phyloP scores from a whole-genome alignment of 2,113 vertebrate species.

The Hystrix cristata region DNA sequence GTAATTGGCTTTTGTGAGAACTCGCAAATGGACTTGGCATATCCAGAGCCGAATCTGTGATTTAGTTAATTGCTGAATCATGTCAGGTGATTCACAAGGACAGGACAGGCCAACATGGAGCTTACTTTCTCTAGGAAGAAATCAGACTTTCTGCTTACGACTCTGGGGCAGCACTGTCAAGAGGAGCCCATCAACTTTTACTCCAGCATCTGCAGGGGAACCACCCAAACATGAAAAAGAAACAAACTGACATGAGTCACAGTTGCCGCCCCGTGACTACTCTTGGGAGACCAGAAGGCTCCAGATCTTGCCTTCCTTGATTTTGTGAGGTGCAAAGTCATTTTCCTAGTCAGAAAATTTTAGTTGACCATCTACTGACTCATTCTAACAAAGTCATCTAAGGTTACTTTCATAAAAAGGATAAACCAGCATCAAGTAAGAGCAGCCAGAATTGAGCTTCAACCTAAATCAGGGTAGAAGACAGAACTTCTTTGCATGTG shows the following conservation, averaged over 20 bases:
- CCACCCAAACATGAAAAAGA: background rate
- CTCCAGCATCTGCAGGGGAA: background rate
- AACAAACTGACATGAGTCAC: background rate
- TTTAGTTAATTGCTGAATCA: background rate
- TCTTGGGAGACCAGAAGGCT: background rate
- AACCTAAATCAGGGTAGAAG: background rate
- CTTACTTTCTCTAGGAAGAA: background rate
- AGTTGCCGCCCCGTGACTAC: background rate
- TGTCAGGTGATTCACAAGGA: no score
- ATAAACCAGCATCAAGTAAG: background rate
- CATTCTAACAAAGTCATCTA: background rate
- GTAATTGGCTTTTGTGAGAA: background rate
- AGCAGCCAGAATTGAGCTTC: background rate
- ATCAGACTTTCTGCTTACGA: background rate
- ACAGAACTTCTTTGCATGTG: background rate
- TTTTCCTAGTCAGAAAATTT: background rate
- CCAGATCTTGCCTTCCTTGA: background rate
- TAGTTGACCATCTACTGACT: background rate
- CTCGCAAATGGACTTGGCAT: background rate
- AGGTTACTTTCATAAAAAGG: background rate
- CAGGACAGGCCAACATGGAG: no score
- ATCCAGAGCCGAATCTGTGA: background rate
- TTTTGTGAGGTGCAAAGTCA: background rate
- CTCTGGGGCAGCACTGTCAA: background rate
- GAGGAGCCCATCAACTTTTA: background rate